A percentile compares a stretch with the other conserved stretches of the same genome.
Conservation (phyloP, 1,140 invertebrate species). For the Drosophila simulans region DNA sequence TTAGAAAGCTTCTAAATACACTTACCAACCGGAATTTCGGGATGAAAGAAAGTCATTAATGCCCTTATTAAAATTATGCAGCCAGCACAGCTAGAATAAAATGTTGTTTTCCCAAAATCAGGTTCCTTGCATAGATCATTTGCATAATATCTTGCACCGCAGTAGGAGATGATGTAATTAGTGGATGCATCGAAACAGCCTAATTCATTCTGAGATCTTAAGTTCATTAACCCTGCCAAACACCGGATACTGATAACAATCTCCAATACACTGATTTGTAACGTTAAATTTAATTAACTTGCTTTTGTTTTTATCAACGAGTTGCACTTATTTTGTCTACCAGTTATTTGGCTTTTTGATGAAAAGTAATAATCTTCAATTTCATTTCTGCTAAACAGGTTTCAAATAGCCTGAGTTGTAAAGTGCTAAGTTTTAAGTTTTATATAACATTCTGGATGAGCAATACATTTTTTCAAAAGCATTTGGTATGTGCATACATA, state of each 20-base stretch:
- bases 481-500: too few species aligned
- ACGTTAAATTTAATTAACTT: too few species aligned
- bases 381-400: neutral
- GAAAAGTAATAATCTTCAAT: neutral
- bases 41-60: neutral
- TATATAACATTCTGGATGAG: too few species aligned
- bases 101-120: neutral
- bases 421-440: too few species aligned
- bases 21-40: constrained; percentile 3
- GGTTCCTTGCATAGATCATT: constrained; percentile 27
- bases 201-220: neutral
- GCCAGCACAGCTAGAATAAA: neutral
- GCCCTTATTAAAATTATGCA: constrained; percentile 23
- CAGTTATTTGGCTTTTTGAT: constrained; percentile 5
- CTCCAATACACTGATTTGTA: constrained; percentile 1
- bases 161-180: constrained; percentile 22
- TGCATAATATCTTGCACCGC: constrained; percentile 9
- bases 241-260: constrained; percentile 11
- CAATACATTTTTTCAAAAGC: too few species aligned
- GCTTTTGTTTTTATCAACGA: constrained; percentile 11
- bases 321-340: constrained; percentile 24
- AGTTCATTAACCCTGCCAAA: constrained; percentile 29
- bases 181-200: neutral
- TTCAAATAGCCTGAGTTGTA: neutral
- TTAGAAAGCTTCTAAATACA: constrained; percentile 28